Base-by-base conservation (phyloP, 2,888 invertebrate species). In the Tenthredo mesomela region DNA sequence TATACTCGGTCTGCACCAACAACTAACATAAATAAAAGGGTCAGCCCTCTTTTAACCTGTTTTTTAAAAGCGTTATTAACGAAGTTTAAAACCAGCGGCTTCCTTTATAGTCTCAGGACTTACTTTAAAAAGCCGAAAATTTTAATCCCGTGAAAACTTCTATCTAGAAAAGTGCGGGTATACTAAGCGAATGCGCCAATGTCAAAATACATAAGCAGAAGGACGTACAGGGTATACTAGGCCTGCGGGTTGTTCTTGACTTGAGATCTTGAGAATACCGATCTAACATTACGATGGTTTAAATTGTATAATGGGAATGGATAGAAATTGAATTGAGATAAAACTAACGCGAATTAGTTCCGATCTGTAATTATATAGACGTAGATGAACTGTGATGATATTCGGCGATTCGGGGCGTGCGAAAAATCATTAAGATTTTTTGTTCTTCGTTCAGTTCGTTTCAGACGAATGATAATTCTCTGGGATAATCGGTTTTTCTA, bases 341-440 rank as follows among this genome's bases (percentile, higher is more conserved):
- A 61, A 25, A 61, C 61, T 25, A 61, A 61, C 9, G 61, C 61
- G 61, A 61, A 61, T 61, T 61, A 61, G 61, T 61, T 61, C 61
- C 10, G 21, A 21, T 21, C 1, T 9, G 9, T 58, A 58, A 21
- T 21, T 58, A 10, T 58, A 10, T 21, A 58, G 21, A 58, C 58
- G 9, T 0, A n/a, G 58, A 58, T 61, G 61, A 61, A 61, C 21
- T 6, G 25, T 61, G 61, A 25, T 61, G 18, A 61, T 61, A 61
- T 7, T 61, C 25, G 61, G 25, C 7, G 21, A 61, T 61, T 61
- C 25, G 25, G 25, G 12, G 25, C 61, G 61, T 61, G 61, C 12
- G 61, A 61, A 61, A 25, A 61, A 61, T 61, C 25, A 18, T 25
- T 0, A 1, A 61, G 61, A 21, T 25, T 61, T 25, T 61, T 61